Percentiles rank a stretch among this genome's conserved stretches.
Conservation (phyloP, 1,140 invertebrate species). For the Akabosia matsudoensis region DNA sequence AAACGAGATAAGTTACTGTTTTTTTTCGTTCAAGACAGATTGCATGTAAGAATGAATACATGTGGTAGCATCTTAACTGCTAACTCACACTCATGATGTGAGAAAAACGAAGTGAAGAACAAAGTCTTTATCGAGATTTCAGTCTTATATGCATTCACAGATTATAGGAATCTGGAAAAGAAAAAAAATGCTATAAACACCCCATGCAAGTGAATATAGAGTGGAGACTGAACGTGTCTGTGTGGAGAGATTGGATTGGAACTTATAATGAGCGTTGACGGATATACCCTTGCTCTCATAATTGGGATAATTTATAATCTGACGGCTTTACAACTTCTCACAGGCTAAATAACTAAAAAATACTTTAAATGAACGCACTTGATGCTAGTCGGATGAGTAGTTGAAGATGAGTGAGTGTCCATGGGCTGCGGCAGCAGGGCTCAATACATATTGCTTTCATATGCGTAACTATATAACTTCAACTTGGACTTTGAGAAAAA, state of each 20-base stretch:
- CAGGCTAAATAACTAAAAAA: not conserved
- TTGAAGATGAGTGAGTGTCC: not conserved
- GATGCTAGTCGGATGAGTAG: not conserved
- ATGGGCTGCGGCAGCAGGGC: not conserved
- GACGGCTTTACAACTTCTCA: conserved; percentile 35
- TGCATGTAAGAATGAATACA: too few species aligned
- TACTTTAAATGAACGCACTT: not conserved
- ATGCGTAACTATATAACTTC: not conserved
- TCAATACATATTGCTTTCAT: not conserved
- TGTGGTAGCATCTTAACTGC: too few species aligned
- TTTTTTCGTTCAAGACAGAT: not conserved
- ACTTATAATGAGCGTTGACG: conserved; percentile 32
- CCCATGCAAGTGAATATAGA: not conserved
- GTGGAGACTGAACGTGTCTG: not conserved
- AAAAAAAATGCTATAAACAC: too few species aligned
- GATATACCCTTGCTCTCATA: conserved; percentile 39
- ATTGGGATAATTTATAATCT: conserved; percentile 40
- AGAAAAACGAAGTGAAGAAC: too few species aligned
- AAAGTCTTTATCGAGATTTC: too few species aligned
- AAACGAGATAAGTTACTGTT: not conserved
- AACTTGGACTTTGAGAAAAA: not conserved
- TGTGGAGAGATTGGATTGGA: conserved; percentile 4
- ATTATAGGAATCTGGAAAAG: too few species aligned
- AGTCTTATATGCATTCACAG: too few species aligned
- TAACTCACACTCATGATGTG: too few species aligned